These are phyloP conservation scores for Bradynema listronoti DNA, from an alignment of 1,140 invertebrate species.

Conservation along the genomic window DNA sequence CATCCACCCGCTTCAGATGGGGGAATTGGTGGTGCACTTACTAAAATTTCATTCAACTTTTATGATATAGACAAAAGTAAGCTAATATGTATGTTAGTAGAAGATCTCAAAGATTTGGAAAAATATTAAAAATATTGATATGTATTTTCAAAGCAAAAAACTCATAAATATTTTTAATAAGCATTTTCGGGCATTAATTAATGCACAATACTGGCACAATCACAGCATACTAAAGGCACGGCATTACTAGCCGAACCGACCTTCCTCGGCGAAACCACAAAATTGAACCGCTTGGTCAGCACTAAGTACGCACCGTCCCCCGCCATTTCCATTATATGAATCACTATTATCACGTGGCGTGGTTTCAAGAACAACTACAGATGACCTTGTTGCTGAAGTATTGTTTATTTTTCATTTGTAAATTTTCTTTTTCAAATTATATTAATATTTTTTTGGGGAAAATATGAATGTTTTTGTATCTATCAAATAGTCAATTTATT, in stretches of 20 bases:
- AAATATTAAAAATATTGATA: conserved; percentile 17
- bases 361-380: conserved; percentile 9
- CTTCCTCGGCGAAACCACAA: conserved; percentile 56
- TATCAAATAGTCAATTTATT: too few relatives aligned
- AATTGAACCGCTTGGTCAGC: conserved; percentile 56
- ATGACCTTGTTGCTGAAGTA: not conserved
- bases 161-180: conserved; percentile 7
- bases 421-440: not conserved
- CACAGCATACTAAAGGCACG: conserved; percentile 10
- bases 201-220: conserved; percentile 7
- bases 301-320: conserved; percentile 50
- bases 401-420: not conserved
- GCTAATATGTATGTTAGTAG: not conserved
- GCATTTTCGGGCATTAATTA: conserved; percentile 13
- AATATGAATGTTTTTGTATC: too few relatives aligned
- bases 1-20: conserved; percentile 49
- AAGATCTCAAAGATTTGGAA: not conserved
- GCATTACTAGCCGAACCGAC: conserved; percentile 22
- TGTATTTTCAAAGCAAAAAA: conserved; percentile 8
- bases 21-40: conserved; percentile 52
- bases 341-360: conserved; percentile 1
- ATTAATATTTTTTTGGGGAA: too few relatives aligned
- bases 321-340: conserved; percentile 30
- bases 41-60: conserved; percentile 36
- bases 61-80: not conserved